phyloP scores from a whole-genome alignment of 2,797 vertebrate genomes.

The Lithobates sylvaticus region DNA sequence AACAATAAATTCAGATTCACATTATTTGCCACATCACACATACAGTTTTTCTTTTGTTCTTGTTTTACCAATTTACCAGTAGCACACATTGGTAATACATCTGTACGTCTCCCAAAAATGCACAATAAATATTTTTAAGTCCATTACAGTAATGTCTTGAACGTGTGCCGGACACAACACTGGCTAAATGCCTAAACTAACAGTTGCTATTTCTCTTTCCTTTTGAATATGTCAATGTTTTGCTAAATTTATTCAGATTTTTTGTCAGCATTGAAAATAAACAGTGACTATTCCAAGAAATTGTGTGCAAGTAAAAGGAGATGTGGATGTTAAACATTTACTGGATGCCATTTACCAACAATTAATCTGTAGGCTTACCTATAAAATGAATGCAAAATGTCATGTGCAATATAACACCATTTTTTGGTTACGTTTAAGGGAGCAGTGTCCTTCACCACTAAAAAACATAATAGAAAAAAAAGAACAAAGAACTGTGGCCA shows the following conservation, averaged over 20 bases:
- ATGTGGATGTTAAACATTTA: neutral
- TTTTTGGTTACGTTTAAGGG: too few relatives aligned
- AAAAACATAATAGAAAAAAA: too few relatives aligned
- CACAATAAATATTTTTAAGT: slow-evolving; percentile 31
- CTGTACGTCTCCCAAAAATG: neutral
- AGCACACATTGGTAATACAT: neutral
- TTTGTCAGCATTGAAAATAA: slow-evolving; percentile 34
- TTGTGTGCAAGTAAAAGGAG: slow-evolving; percentile 9
- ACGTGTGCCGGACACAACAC: slow-evolving; percentile 28
- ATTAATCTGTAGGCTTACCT: too few relatives aligned
- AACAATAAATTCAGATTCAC: neutral
- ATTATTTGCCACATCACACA: neutral
- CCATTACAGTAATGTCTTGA: slow-evolving; percentile 26
- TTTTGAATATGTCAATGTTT: slow-evolving; percentile 45
- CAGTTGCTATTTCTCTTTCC: slow-evolving; percentile 44
- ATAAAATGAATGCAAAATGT: too few relatives aligned
- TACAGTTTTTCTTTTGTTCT: too few relatives aligned
- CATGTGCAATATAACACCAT: too few relatives aligned
- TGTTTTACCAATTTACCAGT: slow-evolving; percentile 7
- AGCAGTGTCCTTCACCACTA: too few relatives aligned
- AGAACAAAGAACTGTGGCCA: too few relatives aligned
- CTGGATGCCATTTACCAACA: too few relatives aligned
- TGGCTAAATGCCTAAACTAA: slow-evolving; percentile 38
- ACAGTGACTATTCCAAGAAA: slow-evolving; percentile 42
- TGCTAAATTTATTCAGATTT: slow-evolving; percentile 44